These are phyloP conservation scores for Euglossa dilemma DNA, from an alignment of 1,140 invertebrate genomes.

Conservation along the genomic window DNA sequence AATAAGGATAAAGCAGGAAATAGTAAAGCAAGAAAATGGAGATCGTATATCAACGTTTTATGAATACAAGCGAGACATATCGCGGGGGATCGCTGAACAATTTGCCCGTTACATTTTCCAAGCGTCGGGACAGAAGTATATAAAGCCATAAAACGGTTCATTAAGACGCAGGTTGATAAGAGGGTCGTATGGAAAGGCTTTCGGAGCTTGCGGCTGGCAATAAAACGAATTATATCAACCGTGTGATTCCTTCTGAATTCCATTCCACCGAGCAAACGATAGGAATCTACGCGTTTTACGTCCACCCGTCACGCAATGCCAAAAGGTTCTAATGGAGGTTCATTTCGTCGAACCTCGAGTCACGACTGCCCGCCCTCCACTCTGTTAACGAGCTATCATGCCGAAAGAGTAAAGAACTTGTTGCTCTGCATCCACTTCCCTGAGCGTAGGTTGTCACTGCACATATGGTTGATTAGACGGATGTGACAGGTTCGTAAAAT, in stretches of 20 bases:
- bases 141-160: constrained; percentile 8
- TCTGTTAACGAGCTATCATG: neutral
- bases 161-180: constrained; percentile 3
- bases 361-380: no score
- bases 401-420: constrained; percentile 23
- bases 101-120: neutral
- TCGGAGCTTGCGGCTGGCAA: neutral
- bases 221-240: constrained; percentile 15
- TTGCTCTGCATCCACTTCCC: constrained; percentile 7
- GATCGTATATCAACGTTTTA: neutral
- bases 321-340: constrained; percentile 9
- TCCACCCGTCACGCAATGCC: constrained; percentile 4
- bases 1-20: neutral
- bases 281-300: constrained; percentile 31
- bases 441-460: neutral
- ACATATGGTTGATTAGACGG: no score
- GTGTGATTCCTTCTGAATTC: constrained; percentile 5
- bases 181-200: neutral
- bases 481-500: no score
- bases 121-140: no score
- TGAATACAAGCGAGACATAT: neutral
- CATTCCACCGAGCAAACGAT: neutral
- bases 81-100: neutral
- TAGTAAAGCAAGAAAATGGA: neutral
- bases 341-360: neutral